These are phyloP conservation scores for Troilus luridus DNA, from an alignment of 2,888 invertebrate genomes.

Conservation along the genomic window DNA sequence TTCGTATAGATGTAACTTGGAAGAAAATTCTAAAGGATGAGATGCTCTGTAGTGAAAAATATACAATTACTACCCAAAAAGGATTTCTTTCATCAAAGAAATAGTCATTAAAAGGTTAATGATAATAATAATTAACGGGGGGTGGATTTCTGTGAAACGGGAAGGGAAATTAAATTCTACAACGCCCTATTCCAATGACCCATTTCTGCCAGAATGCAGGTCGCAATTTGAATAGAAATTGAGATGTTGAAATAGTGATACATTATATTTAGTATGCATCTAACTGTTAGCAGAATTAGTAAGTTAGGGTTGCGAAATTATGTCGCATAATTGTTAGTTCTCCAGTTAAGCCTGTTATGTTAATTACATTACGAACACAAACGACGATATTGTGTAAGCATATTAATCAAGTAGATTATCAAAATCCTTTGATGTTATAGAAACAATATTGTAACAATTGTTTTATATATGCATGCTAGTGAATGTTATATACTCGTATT, in stretches of 20 bases:
- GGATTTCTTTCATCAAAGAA: background rate
- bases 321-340: background rate
- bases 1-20: too few relatives aligned
- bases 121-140: background rate
- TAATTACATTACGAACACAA: background rate
- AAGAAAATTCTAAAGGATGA: too few relatives aligned
- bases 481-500: too few relatives aligned
- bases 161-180: background rate
- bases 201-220: background rate
- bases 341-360: background rate
- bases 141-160: background rate
- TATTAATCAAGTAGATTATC: background rate
- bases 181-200: background rate
- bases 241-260: background rate
- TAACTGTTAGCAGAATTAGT: background rate
- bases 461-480: too few relatives aligned
- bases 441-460: background rate
- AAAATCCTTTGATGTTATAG: background rate
- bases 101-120: background rate
- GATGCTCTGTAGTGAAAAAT: too few relatives aligned
- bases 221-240: constrained; percentile 10
- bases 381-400: background rate
- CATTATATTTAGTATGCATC: background rate
- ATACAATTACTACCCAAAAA: too few relatives aligned
- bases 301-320: background rate